Base-by-base conservation (phyloP, 2,797 vertebrate species). In the Sandelia bainsii region DNA sequence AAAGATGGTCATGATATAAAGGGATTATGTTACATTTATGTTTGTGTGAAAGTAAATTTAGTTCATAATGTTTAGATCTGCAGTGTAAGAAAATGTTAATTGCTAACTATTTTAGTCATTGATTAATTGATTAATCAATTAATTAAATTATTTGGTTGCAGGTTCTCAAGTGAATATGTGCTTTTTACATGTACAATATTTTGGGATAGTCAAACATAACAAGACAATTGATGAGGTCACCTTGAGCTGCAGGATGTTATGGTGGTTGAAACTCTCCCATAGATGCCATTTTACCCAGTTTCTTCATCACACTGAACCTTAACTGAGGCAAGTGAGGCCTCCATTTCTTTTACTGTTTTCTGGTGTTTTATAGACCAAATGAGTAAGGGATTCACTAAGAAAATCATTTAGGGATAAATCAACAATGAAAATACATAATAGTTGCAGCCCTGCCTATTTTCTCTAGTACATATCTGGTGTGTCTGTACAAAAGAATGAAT, bases 391-490 rank as follows among this genome's bases (percentile, higher is more conserved):
- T 39, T 39, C 25, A 56, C 8, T 3, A 3, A 57, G 25, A 62
- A 65, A 29, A 48, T 49, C 50, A 45, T 45, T 0, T 1, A 11
- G 42, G 61, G 20, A 29, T 34, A 29, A 20, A 49, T 34, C 1
- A 12, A 44, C 52, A 52, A 62, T 39, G 22, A 51, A 66, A 60
- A 52, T 8, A 29, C 62, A 29, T 6, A 57, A 57, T 34, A 19
- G 11, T 16, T 53, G 14, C 16, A 51, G 29, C 19, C 6, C n/a
- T 46, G 22, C 44, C 16, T 34, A 62, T 48, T 40, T 7, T 46
- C 20, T 69, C 10, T 54, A 20, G 19, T 34, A 11, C 48, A 53
- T 63, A 68, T 75, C 59, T 69, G 23, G 27, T 61, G 29, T 58
- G 34, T 69, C 72, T 80, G 45, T 20, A 16, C 34, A 13, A 56